These are phyloP conservation scores for Drosophila kuntzei DNA, from an alignment of 2,888 invertebrate species.

Conservation along the genomic window DNA sequence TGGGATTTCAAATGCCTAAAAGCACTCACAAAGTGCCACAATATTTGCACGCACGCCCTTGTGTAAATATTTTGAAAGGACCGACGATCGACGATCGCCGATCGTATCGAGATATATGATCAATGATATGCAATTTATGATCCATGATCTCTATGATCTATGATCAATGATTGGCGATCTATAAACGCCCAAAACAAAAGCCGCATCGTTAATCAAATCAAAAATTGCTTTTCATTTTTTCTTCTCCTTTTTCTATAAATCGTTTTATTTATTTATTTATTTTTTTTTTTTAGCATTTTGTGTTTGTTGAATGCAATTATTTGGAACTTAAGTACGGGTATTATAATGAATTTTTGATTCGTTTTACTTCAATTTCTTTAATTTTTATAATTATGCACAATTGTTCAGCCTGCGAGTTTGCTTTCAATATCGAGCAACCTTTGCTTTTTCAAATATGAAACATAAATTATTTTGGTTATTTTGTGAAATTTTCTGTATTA, in stretches of 20 bases:
- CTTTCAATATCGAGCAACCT: too few relatives aligned
- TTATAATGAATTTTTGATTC: slow-evolving; percentile 57
- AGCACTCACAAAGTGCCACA: slow-evolving; percentile 31
- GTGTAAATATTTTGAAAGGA: slow-evolving; percentile 74
- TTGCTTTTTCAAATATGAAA: background rate
- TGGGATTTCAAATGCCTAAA: slow-evolving; percentile 4
- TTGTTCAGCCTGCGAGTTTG: slow-evolving; percentile 33
- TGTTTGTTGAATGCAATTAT: slow-evolving; percentile 54
- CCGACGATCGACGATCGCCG: slow-evolving; percentile 8
- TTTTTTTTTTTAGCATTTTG: slow-evolving; percentile 37
- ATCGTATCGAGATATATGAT: slow-evolving; percentile 11
- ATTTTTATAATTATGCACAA: slow-evolving; percentile 48
- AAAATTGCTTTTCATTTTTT: slow-evolving; percentile 17
- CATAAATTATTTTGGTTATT: background rate
- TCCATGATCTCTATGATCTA: slow-evolving; percentile 18
- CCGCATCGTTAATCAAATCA: slow-evolving; percentile 55
- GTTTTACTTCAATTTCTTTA: slow-evolving; percentile 38
- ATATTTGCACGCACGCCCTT: slow-evolving; percentile 54
- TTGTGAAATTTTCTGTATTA: background rate
- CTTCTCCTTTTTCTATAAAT: background rate
- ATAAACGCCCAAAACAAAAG: slow-evolving; percentile 42
- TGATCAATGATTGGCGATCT: slow-evolving; percentile 25
- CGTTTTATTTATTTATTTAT: background rate
- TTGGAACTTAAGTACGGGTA: slow-evolving; percentile 47
- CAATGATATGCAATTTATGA: slow-evolving; percentile 8